Base-by-base conservation (phyloP, 1,140 invertebrate genomes). In the Lucilia cuprina region DNA sequence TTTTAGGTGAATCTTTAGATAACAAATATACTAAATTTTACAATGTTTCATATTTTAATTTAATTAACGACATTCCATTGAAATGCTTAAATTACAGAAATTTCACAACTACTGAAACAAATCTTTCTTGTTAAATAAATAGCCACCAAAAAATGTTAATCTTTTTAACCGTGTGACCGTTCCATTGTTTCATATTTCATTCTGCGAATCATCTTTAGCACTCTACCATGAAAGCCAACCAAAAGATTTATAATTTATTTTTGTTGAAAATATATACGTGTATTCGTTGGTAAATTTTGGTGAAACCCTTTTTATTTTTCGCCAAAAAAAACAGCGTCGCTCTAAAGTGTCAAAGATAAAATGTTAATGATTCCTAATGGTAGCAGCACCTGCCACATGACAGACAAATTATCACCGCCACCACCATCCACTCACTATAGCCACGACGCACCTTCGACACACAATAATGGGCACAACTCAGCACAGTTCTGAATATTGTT, bases 321-420 rank as follows among this genome's bases (percentile, higher is more conserved):
- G 65, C n/a, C 7, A 55, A 55, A 14, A 49, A 30, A 30, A 10
- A 25, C 65, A 25, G 65, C n/a, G 65, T 21, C 65, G 5, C 21
- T 21, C 65, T 70, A 70, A 70, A 80, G 77, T 80, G 77, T 80
- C 47, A 80, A 80, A 80, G 77, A 80, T 80, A 80, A 80, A 80
- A 80, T 35, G 77, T 80, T 80, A 80, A 80, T 80, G 77, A 80
- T 80, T 41, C 77, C 77, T 80, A 80, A 80, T 80, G 77, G 77
- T 80, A 80, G 77, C 77, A 80, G 47, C 77, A 80, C 77, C 77
- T 80, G 77, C 77, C 77, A 80, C 41, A 80, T 80, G 77, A 80
- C 77, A 80, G 77, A 80, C 77, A 80, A 80, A 80, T 80, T 80
- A 80, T 80, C 77, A 49, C 77, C 77, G 77, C 77, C 77, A 80